A percentile compares a stretch with the other conserved stretches of the same genome.
These are phyloP conservation scores for Vespertilio murinus DNA, from an alignment of 2,797 vertebrate species.

Conservation along the genomic window DNA sequence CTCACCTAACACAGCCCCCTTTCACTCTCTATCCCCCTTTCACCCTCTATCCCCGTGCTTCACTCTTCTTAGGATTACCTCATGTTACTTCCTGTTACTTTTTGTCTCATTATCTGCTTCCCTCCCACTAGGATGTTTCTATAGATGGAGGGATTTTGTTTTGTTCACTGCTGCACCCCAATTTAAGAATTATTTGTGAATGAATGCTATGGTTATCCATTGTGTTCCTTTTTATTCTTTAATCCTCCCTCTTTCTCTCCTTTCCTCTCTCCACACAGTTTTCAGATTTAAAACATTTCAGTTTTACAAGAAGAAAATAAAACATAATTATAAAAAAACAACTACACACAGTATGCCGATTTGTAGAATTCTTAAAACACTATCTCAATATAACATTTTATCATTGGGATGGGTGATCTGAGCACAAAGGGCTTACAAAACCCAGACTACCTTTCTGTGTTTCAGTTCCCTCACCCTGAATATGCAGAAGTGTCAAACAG, in stretches of 20 bases:
- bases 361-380: not conserved
- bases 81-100: not conserved
- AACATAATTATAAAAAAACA: not conserved
- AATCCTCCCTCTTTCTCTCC: not conserved
- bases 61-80: not conserved
- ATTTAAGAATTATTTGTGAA: not conserved
- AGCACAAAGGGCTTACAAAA: not conserved
- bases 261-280: not conserved
- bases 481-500: not conserved
- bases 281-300: not conserved
- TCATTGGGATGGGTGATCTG: not conserved
- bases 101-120: not conserved
- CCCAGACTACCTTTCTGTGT: not conserved
- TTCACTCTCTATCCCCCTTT: not conserved
- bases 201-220: not conserved
- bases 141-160: not conserved
- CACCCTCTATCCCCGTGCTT: no score
- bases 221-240: not conserved
- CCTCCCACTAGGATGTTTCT: not conserved
- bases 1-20: not conserved
- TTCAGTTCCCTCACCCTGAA: not conserved
- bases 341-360: not conserved
- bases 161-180: not conserved
- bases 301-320: conserved; percentile 20
- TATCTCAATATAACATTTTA: not conserved